Conservation (phyloP, 2,888 invertebrate species). For the Dilophus febrilis region DNA sequence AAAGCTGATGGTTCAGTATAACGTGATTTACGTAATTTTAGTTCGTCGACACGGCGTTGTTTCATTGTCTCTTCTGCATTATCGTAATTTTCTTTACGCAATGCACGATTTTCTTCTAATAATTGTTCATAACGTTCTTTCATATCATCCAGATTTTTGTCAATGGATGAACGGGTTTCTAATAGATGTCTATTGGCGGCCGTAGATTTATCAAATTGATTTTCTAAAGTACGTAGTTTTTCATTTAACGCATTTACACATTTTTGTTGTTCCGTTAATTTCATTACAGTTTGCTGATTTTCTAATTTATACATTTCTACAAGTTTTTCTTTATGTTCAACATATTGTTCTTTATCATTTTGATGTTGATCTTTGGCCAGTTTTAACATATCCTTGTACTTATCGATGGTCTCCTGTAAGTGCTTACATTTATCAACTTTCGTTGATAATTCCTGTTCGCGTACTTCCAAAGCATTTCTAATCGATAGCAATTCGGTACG, state of each 20-base stretch:
- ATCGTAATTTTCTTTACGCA: slow-evolving; percentile 19
- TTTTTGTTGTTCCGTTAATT: slow-evolving; percentile 31
- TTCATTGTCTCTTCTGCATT: slow-evolving; percentile 15
- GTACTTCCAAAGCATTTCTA: slow-evolving; percentile 29
- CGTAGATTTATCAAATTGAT: slow-evolving; percentile 23
- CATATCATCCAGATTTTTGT: slow-evolving; percentile 23
- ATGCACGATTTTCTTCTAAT: slow-evolving; percentile 22
- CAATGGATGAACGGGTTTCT: slow-evolving; percentile 22
- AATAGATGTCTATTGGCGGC: slow-evolving; percentile 20
- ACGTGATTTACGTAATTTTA: neutral
- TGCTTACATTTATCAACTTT: slow-evolving; percentile 26
- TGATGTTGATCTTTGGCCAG: slow-evolving; percentile 24
- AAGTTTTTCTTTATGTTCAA: slow-evolving; percentile 25
- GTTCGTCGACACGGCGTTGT: neutral
- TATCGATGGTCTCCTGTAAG: slow-evolving; percentile 23
- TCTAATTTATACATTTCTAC: slow-evolving; percentile 29
- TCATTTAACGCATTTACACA: slow-evolving; percentile 26
- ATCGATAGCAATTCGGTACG: slow-evolving; percentile 24
- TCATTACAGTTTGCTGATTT: slow-evolving; percentile 28
- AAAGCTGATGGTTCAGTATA: too few species aligned
- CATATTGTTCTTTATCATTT: slow-evolving; percentile 20
- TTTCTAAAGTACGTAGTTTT: slow-evolving; percentile 22
- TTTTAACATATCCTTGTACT: slow-evolving; percentile 26
- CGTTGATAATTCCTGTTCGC: slow-evolving; percentile 31
- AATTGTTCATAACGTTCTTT: slow-evolving; percentile 22